A percentile compares a stretch with the other conserved stretches of the same genome.
phyloP scores from a whole-genome alignment of 2,888 invertebrate genomes.

The Gandaritis pyraliata region DNA sequence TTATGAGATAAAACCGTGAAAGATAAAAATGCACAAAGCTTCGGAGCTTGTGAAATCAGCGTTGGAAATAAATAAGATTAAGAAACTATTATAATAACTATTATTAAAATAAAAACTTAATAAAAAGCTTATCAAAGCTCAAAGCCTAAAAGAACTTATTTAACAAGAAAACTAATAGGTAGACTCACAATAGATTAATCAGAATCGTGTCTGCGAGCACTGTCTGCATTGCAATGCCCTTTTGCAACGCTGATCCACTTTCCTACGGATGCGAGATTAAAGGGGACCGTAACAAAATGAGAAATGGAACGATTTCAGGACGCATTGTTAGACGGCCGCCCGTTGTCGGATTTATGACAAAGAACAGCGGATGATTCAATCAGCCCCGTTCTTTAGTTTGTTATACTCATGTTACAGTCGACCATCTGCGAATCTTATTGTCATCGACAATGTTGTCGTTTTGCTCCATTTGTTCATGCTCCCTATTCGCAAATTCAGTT shows the following conservation, averaged over 20 bases:
- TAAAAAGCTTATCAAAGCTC: constrained; percentile 13
- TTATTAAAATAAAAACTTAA: background rate
- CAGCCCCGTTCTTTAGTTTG: constrained; percentile 82
- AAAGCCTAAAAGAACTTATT: constrained; percentile 37
- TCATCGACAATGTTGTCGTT: constrained; percentile 67
- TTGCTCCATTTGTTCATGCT: constrained; percentile 60
- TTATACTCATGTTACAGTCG: constrained; percentile 79
- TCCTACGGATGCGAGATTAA: constrained; percentile 83
- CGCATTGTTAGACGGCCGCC: constrained; percentile 81
- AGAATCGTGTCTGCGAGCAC: constrained; percentile 65
- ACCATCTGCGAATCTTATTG: constrained; percentile 74
- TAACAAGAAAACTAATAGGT: constrained; percentile 50
- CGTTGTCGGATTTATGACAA: constrained; percentile 84
- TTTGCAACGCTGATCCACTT: constrained; percentile 83
- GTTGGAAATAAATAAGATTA: too few species aligned
- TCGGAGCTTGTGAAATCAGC: too few species aligned
- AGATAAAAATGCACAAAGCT: too few species aligned
- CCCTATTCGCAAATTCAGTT: constrained; percentile 40
- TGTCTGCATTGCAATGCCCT: constrained; percentile 79
- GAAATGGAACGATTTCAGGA: constrained; percentile 84
- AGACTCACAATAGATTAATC: constrained; percentile 76
- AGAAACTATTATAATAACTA: too few species aligned
- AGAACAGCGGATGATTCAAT: constrained; percentile 84
- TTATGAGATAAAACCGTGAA: too few species aligned
- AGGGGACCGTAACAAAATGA: constrained; percentile 84